These are phyloP conservation scores for Ariolimax columbianus DNA, from an alignment of 2,888 invertebrate genomes.

Conservation along the genomic window DNA sequence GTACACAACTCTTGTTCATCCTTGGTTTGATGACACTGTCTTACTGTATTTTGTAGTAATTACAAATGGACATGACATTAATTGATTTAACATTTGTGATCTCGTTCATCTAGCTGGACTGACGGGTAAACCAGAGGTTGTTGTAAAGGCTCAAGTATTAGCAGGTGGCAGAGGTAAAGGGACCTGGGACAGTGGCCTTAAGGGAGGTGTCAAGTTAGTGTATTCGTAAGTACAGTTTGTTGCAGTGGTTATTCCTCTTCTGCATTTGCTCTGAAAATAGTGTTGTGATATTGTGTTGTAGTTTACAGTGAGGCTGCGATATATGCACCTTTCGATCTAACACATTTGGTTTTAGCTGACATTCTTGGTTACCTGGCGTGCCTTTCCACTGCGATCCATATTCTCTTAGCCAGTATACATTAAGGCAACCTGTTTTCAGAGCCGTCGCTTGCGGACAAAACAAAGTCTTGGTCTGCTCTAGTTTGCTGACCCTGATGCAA, in stretches of 20 bases:
- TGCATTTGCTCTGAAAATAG: background rate
- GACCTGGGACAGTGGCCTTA: constrained; percentile 92
- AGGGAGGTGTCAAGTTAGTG: constrained; percentile 97
- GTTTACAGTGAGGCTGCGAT: no score
- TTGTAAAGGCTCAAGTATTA: constrained; percentile 82
- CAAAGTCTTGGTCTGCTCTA: no score
- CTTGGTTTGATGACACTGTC: background rate
- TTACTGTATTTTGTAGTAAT: background rate
- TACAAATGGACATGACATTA: background rate
- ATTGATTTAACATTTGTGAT: background rate
- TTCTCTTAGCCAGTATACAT: no score
- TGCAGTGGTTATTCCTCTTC: background rate
- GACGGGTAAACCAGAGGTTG: constrained; percentile 78
- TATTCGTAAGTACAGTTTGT: constrained; percentile 83
- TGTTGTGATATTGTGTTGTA: no score
- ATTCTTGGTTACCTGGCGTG: no score
- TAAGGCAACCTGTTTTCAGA: no score
- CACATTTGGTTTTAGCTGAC: no score
- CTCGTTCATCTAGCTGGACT: constrained; percentile 62
- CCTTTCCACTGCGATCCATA: no score
- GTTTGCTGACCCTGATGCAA: no score
- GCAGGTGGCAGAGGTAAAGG: constrained; percentile 97
- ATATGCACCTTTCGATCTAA: no score
- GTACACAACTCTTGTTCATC: no score
- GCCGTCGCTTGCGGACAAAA: no score